Percentiles rank a stretch among this genome's conserved stretches.
Evolutionary conservation across 1,140 invertebrate genomes (phyloP).

Genomic region (Drosophila tristis): DNA sequence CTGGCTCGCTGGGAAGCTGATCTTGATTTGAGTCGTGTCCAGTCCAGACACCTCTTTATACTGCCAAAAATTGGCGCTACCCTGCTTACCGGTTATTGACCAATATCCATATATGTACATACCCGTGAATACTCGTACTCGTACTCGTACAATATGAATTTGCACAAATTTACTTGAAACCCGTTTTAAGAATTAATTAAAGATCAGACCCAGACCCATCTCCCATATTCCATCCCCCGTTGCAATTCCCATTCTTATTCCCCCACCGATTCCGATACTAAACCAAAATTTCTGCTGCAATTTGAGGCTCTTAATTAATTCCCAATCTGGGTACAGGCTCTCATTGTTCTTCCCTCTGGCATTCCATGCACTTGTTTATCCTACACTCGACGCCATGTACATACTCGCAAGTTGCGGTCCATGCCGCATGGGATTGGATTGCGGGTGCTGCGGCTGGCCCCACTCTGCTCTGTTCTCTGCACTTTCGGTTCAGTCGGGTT

Average conservation of each 20-base stretch:
- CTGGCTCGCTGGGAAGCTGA: slow-evolving; percentile 34
- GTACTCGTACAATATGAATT: slow-evolving; percentile 36
- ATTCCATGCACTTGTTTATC: slow-evolving; percentile 57
- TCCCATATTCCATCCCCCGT: slow-evolving; percentile 25
- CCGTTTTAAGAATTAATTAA: slow-evolving; percentile 80
- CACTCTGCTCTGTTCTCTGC: slow-evolving; percentile 18
- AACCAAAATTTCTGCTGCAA: slow-evolving; percentile 43
- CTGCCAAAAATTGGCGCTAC: slow-evolving; percentile 54
- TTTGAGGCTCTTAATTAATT: slow-evolving; percentile 50
- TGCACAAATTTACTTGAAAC: slow-evolving; percentile 60
- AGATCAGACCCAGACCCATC: slow-evolving; percentile 46
- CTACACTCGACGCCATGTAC: slow-evolving; percentile 50
- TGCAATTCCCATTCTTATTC: slow-evolving; percentile 21
- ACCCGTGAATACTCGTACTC: slow-evolving; percentile 6
- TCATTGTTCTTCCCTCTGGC: slow-evolving; percentile 12
- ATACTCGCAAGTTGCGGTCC: slow-evolving; percentile 18
- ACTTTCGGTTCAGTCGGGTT: slow-evolving; percentile 16
- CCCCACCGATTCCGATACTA: no score
- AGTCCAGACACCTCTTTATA: slow-evolving; percentile 52
- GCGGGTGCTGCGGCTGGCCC: slow-evolving; percentile 5
- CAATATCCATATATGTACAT: slow-evolving; percentile 40
- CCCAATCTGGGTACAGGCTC: slow-evolving; percentile 17
- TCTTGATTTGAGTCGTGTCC: slow-evolving; percentile 50
- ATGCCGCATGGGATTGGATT: slow-evolving; percentile 13
- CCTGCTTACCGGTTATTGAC: slow-evolving; percentile 67